Evolutionary conservation across 1,140 invertebrate genomes (phyloP), one percentile per base, ranked within the genome.

Genomic region (Heliconius nattereri): DNA sequence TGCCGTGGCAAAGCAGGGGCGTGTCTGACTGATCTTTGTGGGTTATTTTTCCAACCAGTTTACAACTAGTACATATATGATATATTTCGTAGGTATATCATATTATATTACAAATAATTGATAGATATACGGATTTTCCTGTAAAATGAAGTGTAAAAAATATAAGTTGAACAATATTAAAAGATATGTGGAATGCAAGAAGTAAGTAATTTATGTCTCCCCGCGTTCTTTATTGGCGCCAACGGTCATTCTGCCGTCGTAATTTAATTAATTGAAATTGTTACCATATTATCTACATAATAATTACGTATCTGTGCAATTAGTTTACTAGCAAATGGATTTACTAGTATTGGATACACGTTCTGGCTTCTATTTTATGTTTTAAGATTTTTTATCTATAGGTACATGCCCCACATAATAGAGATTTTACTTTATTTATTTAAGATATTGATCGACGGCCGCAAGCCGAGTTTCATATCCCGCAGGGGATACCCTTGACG

Each of bases 201-300:
- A 29, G 60, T 66, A 66, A 8, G 23, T 66, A 29, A 66, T 66
- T 66, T 66, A 66, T 66, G 26, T 66, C 60, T 13, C 3, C 60
- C 23, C 60, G 66, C 75, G 60, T 70, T 45, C 35, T 66, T 76
- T 70, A 35, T 45, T 60, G 75, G 75, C 75, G 75, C 75, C 75
- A 71, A 76, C 45, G 75, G 71, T 29, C 37, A 76, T 76, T 70
- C 75, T 6, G 57, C 57, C 7, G 45, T 76, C 13, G 66, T 60
- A 76, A 76, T 45, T 76, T 37, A 76, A 71, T 70, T 76, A 60
- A 71, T 70, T 76, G 60, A 66, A 76, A 70, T 70, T 76, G 26
- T 74, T 76, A 66, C 23, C 26, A 66, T 66, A 66, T 66, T 66
- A 66, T 66, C 60, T 66, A 66, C 60, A 66, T 66, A 66, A 29